Evolutionary conservation across 2,113 vertebrate genomes (phyloP), one percentile per base, ranked within the genome.

Genomic region (Corapipo altera): DNA sequence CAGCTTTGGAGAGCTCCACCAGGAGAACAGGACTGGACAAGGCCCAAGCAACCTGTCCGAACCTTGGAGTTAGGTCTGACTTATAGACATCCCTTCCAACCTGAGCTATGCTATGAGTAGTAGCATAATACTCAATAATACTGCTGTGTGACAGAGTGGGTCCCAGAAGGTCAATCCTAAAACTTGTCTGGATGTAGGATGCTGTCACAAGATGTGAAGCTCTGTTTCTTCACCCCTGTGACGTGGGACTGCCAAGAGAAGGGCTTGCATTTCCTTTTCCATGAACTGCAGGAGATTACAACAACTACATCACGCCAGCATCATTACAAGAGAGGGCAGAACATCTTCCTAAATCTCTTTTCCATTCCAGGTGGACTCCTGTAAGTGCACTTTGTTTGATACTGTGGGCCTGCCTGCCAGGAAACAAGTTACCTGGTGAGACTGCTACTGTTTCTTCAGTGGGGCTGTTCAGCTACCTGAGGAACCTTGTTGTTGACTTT

Each of bases 401-500:
- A 15, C 6, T 1, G 0, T 19, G 70, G 39, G 18, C 35, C 33
- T 0, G 0, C 11, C 64, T 81, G 20, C n/a, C 20, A 73, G 51
- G 62, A 55, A 81, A 30, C 41, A 59, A 46, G 27, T 41, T 15
- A 6, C 22, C 6, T 21, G 27, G 17, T 77, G 28, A 74, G 33
- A 7, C 30, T 43, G 57, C 32, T 41, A 30, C 57, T 75, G 1
- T 67, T 71, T 62, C 24, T 54, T 71, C 69, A 23, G 26, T 52
- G 67, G 20, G 10, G 33, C 43, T 62, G 28, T 35, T 48, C 61
- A 41, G 5, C 4, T 66, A 26, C 39, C 27, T 37, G 46, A 20
- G 15, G 58, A 41, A 57, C 8, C 4, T 65, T 22, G 2, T 13
- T 14, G 11, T 13, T 91, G 54, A 32, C 54, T 62, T 85, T 70